Base-by-base conservation (phyloP, 1,140 invertebrate genomes). In the Pristionchus pacificus region DNA sequence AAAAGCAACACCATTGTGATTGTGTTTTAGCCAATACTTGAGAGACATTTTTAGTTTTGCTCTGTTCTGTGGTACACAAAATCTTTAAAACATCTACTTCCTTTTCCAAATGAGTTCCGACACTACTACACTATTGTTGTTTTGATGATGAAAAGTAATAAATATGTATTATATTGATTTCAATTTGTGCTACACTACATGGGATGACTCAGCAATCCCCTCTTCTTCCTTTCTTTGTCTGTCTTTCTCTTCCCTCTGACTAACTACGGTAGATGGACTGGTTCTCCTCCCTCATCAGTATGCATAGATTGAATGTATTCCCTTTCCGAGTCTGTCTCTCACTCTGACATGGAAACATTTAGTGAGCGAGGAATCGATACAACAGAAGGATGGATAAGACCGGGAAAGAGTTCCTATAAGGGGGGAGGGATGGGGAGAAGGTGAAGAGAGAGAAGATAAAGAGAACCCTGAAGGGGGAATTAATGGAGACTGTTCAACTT, bases 361-460 rank as follows among this genome's bases (percentile, higher is more conserved):
- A 65, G 62, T 32, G 29, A 65, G 38, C 24, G 13, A 65, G 10
- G 62, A 65, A 3, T 28, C 62, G 25, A 32, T 32, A 13, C 62
- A 32, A 10, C 62, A 32, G 62, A 65, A 65, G 14, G 60, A 19
- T 65, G 24, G n/a, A 28, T 31, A 32, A 31, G 25, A 61, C n/a
- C n/a, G 55, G n/a, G 55, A 14, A 14, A 57, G 14, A 14, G n/a
- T 57, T 57, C 14, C 55, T 57, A 14, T 57, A 14, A 14, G 24
- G 24, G 55, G 24, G 55, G 24, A 57, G 24, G 55, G 24, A 24
- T 14, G 55, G 24, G 55, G 24, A 24, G 24, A 24, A 57, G 55
- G 24, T 14, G 24, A 24, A 57, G 55, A 57, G 55, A 57, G 55
- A 57, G 55, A 57, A 14, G 55, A 14, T 57, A 57, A 57, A 14